Conservation (phyloP, 2,888 invertebrate genomes). For the Erebia ligea region DNA sequence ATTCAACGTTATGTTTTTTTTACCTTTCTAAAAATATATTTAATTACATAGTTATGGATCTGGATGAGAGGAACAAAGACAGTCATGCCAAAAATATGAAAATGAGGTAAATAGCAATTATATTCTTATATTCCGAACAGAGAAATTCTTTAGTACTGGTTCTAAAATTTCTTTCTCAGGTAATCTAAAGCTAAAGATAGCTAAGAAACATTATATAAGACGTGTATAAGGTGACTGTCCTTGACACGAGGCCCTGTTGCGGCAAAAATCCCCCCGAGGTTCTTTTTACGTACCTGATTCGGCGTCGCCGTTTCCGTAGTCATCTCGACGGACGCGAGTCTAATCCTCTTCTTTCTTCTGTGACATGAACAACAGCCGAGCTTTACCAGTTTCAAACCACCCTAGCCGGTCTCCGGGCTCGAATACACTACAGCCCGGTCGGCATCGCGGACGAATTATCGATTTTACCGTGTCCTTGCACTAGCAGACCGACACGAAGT, state of each 20-base stretch:
- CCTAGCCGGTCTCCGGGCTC: conserved; percentile 45
- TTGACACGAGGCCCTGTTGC: conserved; percentile 47
- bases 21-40: too few relatives aligned
- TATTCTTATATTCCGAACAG: not conserved
- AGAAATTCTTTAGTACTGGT: not conserved
- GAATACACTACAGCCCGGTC: conserved; percentile 45
- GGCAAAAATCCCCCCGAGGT: conserved; percentile 38
- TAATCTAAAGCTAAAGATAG: not conserved
- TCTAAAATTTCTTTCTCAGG: not conserved
- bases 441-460: conserved; percentile 59
- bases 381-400: conserved; percentile 61
- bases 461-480: conserved; percentile 64
- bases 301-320: conserved; percentile 81
- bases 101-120: not conserved
- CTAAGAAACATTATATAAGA: conserved; percentile 35
- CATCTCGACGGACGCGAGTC: conserved; percentile 72
- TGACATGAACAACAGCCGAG: conserved; percentile 76
- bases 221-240: conserved; percentile 41
- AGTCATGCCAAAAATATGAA: not conserved
- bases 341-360: conserved; percentile 68
- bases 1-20: too few relatives aligned
- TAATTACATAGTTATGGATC: too few relatives aligned
- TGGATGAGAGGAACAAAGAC: not conserved
- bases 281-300: conserved; percentile 64
- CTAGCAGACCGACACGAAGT: conserved; percentile 47